Conservation (phyloP, 2,113 vertebrate species). For the Trichomycterus rosablanca region DNA sequence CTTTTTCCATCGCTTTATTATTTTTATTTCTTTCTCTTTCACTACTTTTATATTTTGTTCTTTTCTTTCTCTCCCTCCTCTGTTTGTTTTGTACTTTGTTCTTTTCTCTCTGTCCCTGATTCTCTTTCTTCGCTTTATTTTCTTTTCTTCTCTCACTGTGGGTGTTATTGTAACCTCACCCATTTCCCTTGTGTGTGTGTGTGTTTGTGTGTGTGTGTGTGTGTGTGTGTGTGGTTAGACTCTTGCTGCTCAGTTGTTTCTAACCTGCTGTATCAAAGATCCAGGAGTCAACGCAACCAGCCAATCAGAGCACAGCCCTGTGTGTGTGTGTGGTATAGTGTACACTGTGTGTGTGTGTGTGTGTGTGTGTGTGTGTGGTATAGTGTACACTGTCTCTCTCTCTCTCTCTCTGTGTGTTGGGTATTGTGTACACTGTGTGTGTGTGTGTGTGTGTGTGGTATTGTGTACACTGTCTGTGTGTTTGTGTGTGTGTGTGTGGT, state of each 20-base stretch:
- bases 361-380: background rate
- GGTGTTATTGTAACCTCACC: constrained; percentile 48
- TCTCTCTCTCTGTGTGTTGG: too few species aligned
- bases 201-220: constrained; percentile 39
- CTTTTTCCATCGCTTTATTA: background rate
- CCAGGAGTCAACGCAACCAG: constrained; percentile 9
- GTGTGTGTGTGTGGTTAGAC: constrained; percentile 34
- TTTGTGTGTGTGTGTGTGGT: too few species aligned
- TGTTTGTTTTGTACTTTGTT: background rate
- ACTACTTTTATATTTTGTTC: background rate
- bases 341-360: background rate
- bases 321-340: constrained; percentile 8
- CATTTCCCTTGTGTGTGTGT: constrained; percentile 45
- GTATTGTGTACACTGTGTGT: too few species aligned
- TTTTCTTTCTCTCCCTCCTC: background rate
- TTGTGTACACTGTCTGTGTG: too few species aligned
- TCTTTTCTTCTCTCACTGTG: constrained; percentile 21
- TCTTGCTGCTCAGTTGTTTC: constrained; percentile 34
- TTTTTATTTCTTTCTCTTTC: background rate
- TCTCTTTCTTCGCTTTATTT: constrained; percentile 5
- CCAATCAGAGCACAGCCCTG: constrained; percentile 43
- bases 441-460: too few species aligned
- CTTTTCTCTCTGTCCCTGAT: too few species aligned
- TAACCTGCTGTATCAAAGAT: constrained; percentile 27
- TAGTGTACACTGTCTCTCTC: too few species aligned